Conservation (phyloP, 1,140 invertebrate species). For the Trachymyrmex cornetzi region DNA sequence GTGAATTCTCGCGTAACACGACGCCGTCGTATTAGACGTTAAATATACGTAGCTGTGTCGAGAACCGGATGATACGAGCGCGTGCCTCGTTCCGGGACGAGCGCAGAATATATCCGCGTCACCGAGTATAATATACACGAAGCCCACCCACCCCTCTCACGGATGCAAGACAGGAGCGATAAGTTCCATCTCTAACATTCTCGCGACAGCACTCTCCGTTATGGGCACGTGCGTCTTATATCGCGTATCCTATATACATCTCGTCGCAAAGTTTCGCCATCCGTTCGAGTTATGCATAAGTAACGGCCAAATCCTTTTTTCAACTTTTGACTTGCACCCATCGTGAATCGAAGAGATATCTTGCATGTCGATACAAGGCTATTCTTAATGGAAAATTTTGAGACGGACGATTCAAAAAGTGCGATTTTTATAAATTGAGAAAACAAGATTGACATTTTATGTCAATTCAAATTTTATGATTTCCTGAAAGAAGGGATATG, state of each 20-base stretch:
- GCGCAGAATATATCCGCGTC: conserved; percentile 68
- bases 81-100: conserved; percentile 64
- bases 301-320: conserved; percentile 46
- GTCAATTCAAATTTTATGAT: background rate
- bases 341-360: background rate
- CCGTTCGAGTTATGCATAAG: conserved; percentile 65
- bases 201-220: conserved; percentile 42
- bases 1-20: conserved; percentile 56
- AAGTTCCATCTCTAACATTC: conserved; percentile 53
- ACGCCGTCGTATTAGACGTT: conserved; percentile 72
- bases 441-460: background rate
- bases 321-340: conserved; percentile 20
- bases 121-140: conserved; percentile 63
- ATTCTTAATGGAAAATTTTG: conserved; percentile 13
- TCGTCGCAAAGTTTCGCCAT: conserved; percentile 52
- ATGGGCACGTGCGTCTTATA: conserved; percentile 62
- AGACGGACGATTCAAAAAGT: background rate
- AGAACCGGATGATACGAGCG: conserved; percentile 72
- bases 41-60: conserved; percentile 73
- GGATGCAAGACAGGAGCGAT: conserved; percentile 67
- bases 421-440: background rate
- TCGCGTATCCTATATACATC: conserved; percentile 19
- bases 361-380: background rate
- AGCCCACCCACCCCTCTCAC: background rate
- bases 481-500: background rate